Conservation (phyloP, 1,140 invertebrate species). For the Drosophila nigromelanica region DNA sequence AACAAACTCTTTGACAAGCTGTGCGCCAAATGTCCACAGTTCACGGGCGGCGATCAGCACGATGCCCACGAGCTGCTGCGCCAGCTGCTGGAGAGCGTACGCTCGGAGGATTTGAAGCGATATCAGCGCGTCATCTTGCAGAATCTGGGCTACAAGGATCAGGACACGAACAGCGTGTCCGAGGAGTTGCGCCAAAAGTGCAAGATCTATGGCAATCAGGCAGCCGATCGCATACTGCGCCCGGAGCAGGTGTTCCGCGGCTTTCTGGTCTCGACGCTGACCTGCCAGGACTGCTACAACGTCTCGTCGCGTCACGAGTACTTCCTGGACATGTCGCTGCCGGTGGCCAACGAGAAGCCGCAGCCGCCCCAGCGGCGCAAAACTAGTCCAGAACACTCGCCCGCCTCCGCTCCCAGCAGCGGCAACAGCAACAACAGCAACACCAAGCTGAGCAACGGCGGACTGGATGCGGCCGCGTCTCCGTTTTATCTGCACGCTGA, state of each 20-base stretch:
- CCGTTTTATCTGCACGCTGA: conserved; percentile 65
- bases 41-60: conserved; percentile 97
- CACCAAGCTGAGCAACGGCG: conserved; percentile 48
- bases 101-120: conserved; percentile 88
- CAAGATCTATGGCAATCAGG: conserved; percentile 93
- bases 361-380: conserved; percentile 86
- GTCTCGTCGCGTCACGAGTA: conserved; percentile 94
- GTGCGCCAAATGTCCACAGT: conserved; percentile 91
- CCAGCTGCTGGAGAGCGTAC: conserved; percentile 93
- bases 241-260: conserved; percentile 95
- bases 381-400: conserved; percentile 83
- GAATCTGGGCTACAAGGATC: conserved; percentile 88
- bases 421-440: conserved; percentile 11
- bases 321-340: conserved; percentile 97
- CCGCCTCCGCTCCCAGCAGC: neutral
- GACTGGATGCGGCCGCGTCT: conserved; percentile 23
- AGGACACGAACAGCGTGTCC: conserved; percentile 89
- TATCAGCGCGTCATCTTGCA: conserved; percentile 91
- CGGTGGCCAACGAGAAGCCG: conserved; percentile 90
- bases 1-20: conserved; percentile 89
- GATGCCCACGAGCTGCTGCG: conserved; percentile 97
- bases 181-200: conserved; percentile 89
- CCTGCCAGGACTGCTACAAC: conserved; percentile 95
- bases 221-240: conserved; percentile 90
- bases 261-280: conserved; percentile 93